Conservation (phyloP, 2,113 vertebrate species). For the Ancistrus triradiatus region DNA sequence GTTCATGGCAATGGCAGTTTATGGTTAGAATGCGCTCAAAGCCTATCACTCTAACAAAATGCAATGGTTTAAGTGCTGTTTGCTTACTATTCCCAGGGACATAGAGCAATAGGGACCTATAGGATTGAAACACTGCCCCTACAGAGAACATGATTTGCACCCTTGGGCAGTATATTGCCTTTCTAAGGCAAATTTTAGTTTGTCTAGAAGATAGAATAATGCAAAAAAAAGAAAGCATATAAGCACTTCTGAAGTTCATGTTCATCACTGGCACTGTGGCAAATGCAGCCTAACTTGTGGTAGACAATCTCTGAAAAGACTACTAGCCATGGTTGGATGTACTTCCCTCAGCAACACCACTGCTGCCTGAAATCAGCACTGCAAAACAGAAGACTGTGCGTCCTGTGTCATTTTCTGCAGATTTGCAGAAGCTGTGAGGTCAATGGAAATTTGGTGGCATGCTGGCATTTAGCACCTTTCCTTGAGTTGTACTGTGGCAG, state of each 20-base stretch:
- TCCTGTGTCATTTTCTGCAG: slow-evolving; percentile 27
- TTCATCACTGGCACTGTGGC: too few species aligned
- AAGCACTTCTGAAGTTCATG: too few species aligned
- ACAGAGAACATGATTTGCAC: slow-evolving; percentile 18
- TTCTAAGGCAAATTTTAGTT: slow-evolving; percentile 67
- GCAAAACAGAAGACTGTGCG: not conserved
- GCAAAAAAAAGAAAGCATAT: too few species aligned
- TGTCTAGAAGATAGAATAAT: too few species aligned
- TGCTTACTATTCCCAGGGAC: not conserved
- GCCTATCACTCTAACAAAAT: not conserved
- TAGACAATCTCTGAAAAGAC: too few species aligned
- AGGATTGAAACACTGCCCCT: slow-evolving; percentile 25
- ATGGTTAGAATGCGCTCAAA: not conserved
- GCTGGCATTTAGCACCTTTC: slow-evolving; percentile 46
- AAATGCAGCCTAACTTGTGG: not conserved
- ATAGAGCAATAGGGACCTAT: not conserved
- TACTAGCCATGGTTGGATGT: too few species aligned
- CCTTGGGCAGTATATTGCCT: not conserved
- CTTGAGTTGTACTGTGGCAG: slow-evolving; percentile 41
- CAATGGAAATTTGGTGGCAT: slow-evolving; percentile 11
- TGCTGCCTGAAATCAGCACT: not conserved
- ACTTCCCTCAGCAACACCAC: not conserved
- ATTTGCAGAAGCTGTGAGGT: not conserved
- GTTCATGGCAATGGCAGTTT: slow-evolving; percentile 9
- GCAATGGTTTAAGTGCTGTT: not conserved